These are phyloP conservation scores for Blastobasis adustella DNA, from an alignment of 2,888 invertebrate species.

Conservation along the genomic window DNA sequence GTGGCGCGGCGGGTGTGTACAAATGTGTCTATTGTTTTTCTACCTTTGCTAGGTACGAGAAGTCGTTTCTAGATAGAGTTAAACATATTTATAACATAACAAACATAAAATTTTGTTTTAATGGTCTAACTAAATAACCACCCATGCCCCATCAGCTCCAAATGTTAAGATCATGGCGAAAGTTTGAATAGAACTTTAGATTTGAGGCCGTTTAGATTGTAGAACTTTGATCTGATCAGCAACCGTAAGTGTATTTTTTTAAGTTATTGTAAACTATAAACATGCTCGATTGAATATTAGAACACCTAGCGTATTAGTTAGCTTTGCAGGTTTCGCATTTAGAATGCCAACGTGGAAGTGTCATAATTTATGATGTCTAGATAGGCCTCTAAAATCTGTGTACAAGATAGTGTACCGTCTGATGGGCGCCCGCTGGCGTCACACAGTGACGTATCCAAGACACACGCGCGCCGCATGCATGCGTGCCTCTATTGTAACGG, in stretches of 20 bases:
- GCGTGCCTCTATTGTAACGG: too few species aligned
- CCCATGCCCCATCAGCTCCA: too few species aligned
- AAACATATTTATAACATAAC: too few species aligned
- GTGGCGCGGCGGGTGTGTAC: too few species aligned
- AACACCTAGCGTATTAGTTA: background rate
- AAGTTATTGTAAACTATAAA: background rate
- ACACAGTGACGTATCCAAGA: constrained; percentile 24
- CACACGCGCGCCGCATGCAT: background rate
- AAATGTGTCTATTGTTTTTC: constrained; percentile 5
- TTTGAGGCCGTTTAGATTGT: too few species aligned
- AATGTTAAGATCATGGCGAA: too few species aligned
- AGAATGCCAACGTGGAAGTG: too few species aligned
- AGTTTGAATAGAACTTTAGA: too few species aligned
- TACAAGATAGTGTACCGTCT: constrained; percentile 15
- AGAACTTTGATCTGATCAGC: too few species aligned
- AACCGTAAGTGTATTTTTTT: background rate
- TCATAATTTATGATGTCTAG: background rate
- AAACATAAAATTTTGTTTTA: background rate
- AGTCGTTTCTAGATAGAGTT: too few species aligned
- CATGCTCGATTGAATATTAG: background rate
- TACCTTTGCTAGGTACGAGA: background rate
- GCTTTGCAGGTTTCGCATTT: too few species aligned
- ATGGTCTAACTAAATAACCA: too few species aligned
- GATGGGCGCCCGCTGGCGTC: constrained; percentile 27
- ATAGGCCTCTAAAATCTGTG: constrained; percentile 10